Percentiles rank a stretch among this genome's conserved stretches.
Conservation (phyloP, 2,113 vertebrate species). For the Caretta caretta region DNA sequence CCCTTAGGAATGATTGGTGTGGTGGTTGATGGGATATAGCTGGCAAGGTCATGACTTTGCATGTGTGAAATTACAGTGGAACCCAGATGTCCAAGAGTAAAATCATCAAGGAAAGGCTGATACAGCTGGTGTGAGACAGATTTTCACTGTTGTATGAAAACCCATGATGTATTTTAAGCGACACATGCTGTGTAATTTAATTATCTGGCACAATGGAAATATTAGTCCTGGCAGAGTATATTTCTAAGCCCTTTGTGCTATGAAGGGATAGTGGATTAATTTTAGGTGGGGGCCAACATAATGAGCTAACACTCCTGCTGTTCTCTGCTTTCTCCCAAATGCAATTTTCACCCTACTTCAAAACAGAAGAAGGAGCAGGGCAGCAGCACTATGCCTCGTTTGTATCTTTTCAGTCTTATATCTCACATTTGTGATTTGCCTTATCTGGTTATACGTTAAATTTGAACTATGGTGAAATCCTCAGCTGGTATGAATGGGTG, state of each 20-base stretch:
- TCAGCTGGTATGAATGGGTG: slow-evolving; percentile 6
- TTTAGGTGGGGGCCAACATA: not conserved
- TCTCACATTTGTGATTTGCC: not conserved
- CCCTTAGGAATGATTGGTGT: not conserved
- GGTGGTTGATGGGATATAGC: not conserved
- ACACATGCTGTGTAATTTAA: not conserved
- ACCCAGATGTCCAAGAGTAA: not conserved
- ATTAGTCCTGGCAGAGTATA: not conserved
- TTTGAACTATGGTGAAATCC: slow-evolving; percentile 26
- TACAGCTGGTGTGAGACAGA: not conserved
- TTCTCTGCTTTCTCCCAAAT: slow-evolving; percentile 15
- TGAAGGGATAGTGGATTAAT: not conserved
- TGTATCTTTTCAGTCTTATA: not conserved
- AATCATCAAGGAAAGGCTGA: slow-evolving; percentile 6
- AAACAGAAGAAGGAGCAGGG: not conserved
- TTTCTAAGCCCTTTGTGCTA: slow-evolving; percentile 15
- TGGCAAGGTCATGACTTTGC: not conserved
- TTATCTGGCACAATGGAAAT: slow-evolving; percentile 5
- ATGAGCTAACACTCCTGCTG: not conserved
- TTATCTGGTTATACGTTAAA: not conserved
- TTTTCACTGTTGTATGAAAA: not conserved
- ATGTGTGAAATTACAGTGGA: not conserved
- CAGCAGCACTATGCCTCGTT: not conserved
- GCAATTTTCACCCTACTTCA: slow-evolving; percentile 20
- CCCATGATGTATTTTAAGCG: slow-evolving; percentile 2